Evolutionary conservation across 1,140 invertebrate genomes (phyloP).

Genomic region (Leptoteleia sp.): DNA sequence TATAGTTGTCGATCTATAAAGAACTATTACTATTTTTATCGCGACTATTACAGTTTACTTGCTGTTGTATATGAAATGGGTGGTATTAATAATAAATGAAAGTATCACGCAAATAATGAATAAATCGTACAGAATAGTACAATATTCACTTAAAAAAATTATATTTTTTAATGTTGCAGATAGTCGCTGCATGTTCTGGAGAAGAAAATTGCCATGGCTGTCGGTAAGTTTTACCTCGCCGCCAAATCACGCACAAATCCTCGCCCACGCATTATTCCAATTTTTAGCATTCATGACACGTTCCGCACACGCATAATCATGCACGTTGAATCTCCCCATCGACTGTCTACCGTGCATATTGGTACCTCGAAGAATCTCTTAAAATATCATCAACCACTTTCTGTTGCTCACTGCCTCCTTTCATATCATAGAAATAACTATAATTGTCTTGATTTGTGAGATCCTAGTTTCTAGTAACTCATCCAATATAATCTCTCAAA

Average conservation of each 20-base stretch:
- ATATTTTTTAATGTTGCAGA: conserved; percentile 69
- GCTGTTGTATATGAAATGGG: too few species aligned
- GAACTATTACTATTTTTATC: too few species aligned
- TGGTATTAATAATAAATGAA: too few species aligned
- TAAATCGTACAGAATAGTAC: conserved; percentile 33
- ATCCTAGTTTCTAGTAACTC: not conserved
- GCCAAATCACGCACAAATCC: conserved; percentile 66
- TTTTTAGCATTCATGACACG: conserved; percentile 69
- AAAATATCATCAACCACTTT: conserved; percentile 55
- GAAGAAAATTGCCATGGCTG: conserved; percentile 73
- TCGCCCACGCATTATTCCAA: conserved; percentile 68
- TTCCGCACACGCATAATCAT: conserved; percentile 71
- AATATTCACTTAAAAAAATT: conserved; percentile 53
- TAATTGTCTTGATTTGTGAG: not conserved
- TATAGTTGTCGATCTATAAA: too few species aligned
- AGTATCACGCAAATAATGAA: not conserved
- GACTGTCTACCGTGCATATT: conserved; percentile 65
- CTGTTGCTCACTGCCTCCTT: conserved; percentile 30
- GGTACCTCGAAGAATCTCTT: conserved; percentile 58
- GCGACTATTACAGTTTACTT: too few species aligned
- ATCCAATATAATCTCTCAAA: too few species aligned
- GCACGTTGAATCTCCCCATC: conserved; percentile 61
- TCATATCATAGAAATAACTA: conserved; percentile 13
- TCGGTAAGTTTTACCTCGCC: conserved; percentile 73
- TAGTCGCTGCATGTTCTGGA: conserved; percentile 45